Evolutionary conservation across 2,888 invertebrate species (phyloP), one percentile per base, ranked within the genome.

Genomic region (Julus scandinavius): DNA sequence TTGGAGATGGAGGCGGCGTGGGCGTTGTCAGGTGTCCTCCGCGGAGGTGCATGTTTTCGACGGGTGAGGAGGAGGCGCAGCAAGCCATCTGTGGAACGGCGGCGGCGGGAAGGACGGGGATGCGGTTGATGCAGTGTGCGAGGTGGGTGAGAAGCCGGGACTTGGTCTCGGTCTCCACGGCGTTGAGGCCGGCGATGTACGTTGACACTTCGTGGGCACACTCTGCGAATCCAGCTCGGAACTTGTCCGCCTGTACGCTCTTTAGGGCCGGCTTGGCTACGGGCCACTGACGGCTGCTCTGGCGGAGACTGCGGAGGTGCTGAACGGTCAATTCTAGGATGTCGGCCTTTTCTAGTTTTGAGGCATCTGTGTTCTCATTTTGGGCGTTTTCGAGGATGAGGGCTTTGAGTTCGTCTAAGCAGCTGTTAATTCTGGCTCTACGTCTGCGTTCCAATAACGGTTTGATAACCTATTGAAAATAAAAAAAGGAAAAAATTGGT

Each of bases 161-260:
- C 83, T 90, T 88, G 17, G 91, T 88, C 15, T 91, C 91, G 13
- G 90, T 90, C 86, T 91, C 90, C 7, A 91, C 89, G 7, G 90
- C 90, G 15, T 90, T 90, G 6, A 90, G 87, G 4, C 89, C 89
- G 15, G 90, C 88, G 40, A 91, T 88, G 89, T 90, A 91, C 7
- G 91, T 90, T 38, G 90, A 90, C 1, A 91, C 91, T 89, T 91
- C 91, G 54, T 90, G 90, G 4, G 91, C 91, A 89, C 91, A 91
- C 84, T 91, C 91, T 50, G 90, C 90, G 90, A 91, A 91, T 17
- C 91, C 91, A 17, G 90, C 90, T 11, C 90, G 89, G 89, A 91
- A 91, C 87, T 91, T 91, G 89, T 90, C 90, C 49, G 89, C 88
- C 9, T 41, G 45, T 20, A 29, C 49, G 58, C 29, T 38, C 38